Percentiles rank a stretch among this genome's conserved stretches.
These are phyloP conservation scores for Idaea straminata DNA, from an alignment of 2,888 invertebrate genomes.

Conservation along the genomic window DNA sequence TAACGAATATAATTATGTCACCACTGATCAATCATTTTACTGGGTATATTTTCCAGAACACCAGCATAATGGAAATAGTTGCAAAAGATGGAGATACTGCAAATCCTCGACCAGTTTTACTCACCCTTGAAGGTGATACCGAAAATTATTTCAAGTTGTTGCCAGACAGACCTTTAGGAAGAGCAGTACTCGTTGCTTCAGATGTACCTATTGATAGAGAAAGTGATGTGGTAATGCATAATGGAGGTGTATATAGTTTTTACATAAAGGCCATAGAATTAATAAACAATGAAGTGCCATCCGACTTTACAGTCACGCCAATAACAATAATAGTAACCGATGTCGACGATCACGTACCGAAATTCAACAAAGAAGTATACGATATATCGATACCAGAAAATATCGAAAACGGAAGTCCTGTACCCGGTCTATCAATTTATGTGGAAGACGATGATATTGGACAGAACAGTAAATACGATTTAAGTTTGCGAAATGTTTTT, in stretches of 20 bases:
- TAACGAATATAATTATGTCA: conserved; percentile 3
- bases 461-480: conserved; percentile 85
- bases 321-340: conserved; percentile 90
- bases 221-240: conserved; percentile 85
- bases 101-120: conserved; percentile 82
- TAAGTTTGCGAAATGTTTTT: conserved; percentile 80
- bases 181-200: conserved; percentile 82
- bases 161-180: conserved; percentile 77
- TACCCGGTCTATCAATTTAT: conserved; percentile 86
- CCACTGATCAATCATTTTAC: background rate
- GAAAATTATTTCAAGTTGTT: conserved; percentile 84
- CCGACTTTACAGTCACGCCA: conserved; percentile 83
- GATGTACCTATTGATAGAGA: conserved; percentile 86
- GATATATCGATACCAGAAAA: conserved; percentile 88
- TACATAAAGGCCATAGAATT: conserved; percentile 86
- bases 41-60: conserved; percentile 59
- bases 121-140: conserved; percentile 85
- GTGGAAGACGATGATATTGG: conserved; percentile 87
- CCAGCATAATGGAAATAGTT: conserved; percentile 84
- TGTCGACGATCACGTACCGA: conserved; percentile 87
- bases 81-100: conserved; percentile 92
- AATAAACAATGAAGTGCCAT: conserved; percentile 85
- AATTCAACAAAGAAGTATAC: conserved; percentile 84
- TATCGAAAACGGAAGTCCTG: conserved; percentile 83
- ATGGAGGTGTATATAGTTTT: conserved; percentile 89